phyloP scores from a whole-genome alignment of 2,888 invertebrate genomes.

The Molorchus minor region DNA sequence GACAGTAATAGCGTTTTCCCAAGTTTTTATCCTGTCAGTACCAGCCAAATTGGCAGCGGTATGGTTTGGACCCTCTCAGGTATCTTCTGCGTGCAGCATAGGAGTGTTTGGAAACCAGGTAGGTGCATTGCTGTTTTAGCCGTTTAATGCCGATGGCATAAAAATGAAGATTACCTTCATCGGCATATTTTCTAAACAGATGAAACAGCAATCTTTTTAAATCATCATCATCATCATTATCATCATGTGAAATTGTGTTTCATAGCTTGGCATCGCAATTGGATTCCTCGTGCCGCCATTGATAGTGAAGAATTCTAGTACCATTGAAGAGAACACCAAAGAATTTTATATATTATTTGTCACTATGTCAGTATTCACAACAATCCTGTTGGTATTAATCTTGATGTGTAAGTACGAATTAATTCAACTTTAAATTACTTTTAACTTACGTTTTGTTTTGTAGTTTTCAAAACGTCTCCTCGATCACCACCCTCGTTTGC shows the following conservation, averaged over 20 bases:
- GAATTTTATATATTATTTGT: conserved; percentile 88
- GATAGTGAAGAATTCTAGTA: conserved; percentile 70
- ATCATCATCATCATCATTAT: too few species aligned
- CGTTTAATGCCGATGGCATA: too few species aligned
- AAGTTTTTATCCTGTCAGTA: conserved; percentile 92
- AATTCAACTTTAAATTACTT: neutral
- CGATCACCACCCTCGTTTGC: conserved; percentile 90
- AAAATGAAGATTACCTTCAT: too few species aligned
- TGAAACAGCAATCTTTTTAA: too few species aligned
- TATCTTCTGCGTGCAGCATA: conserved; percentile 95
- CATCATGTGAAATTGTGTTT: too few species aligned
- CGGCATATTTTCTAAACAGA: too few species aligned
- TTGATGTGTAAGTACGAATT: conserved; percentile 84
- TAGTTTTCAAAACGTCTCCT: conserved; percentile 92
- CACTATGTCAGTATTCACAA: conserved; percentile 82
- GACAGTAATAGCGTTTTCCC: conserved; percentile 84
- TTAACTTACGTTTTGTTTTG: conserved; percentile 42
- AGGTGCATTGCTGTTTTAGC: conserved; percentile 49
- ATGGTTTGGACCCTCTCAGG: conserved; percentile 97
- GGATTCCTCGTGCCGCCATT: conserved; percentile 80
- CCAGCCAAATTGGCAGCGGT: conserved; percentile 94
- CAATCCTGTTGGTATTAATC: conserved; percentile 82
- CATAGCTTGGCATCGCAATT: conserved; percentile 90
- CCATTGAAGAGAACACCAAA: conserved; percentile 70
- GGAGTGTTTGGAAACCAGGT: conserved; percentile 99